phyloP scores from a whole-genome alignment of 2,888 invertebrate genomes.

The Eupelmus urozonus region DNA sequence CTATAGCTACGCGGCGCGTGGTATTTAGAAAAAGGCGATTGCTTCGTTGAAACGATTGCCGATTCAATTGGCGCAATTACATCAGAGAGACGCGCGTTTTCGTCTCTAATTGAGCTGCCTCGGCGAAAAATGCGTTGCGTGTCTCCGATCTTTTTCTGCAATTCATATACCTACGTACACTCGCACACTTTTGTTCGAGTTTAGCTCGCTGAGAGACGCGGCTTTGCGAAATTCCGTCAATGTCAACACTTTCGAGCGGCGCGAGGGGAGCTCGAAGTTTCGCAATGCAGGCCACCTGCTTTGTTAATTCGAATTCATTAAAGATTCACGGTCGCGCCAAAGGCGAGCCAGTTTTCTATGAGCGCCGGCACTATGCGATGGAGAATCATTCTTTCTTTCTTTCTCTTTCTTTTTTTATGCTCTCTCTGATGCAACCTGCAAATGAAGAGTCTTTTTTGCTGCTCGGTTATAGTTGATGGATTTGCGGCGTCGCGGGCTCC shows the following conservation, averaged over 20 bases:
- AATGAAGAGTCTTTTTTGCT: slow-evolving; percentile 5
- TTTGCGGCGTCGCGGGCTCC: slow-evolving; percentile 10
- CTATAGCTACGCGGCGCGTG: too few relatives aligned
- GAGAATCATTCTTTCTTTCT: background rate
- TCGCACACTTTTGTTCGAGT: slow-evolving; percentile 20
- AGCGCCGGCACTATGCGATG: background rate
- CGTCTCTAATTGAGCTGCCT: slow-evolving; percentile 13
- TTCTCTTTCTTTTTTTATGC: background rate
- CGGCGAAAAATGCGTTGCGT: background rate
- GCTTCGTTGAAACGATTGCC: slow-evolving; percentile 14
- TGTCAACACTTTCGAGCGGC: slow-evolving; percentile 28
- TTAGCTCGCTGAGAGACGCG: background rate
- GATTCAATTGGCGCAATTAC: slow-evolving; percentile 21
- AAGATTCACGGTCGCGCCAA: slow-evolving; percentile 39
- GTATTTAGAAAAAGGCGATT: background rate
- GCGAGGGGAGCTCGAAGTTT: slow-evolving; percentile 6
- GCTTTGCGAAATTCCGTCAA: slow-evolving; percentile 44
- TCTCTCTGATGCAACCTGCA: slow-evolving; percentile 25
- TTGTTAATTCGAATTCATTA: slow-evolving; percentile 41
- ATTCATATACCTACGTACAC: background rate
- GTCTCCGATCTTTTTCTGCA: background rate
- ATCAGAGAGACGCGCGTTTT: background rate
- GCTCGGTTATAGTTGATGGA: background rate
- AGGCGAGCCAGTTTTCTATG: slow-evolving; percentile 11
- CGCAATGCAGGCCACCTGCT: slow-evolving; percentile 1